Base-by-base conservation (phyloP, 2,888 invertebrate species). In the Idaea straminata region DNA sequence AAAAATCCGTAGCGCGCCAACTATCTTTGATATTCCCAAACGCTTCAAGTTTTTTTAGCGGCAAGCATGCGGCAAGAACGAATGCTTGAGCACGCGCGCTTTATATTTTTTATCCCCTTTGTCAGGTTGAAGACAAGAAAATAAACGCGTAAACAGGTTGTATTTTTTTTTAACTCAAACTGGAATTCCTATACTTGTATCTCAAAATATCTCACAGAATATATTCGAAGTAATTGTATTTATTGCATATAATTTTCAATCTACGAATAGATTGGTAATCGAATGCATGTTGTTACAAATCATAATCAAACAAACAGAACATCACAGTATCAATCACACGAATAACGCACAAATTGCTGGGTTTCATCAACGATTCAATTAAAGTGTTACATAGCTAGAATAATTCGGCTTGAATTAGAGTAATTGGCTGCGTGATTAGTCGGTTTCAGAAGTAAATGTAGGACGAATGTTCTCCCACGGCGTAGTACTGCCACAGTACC, bases 331-430 rank as follows among this genome's bases (percentile, higher is more conserved):
- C 81, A 81, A 82, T 81, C 81, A 81, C 81, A 72, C 70, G 77
- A 79, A 81, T 76, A 80, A 77, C 79, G 72, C 76, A 78, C 77
- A 77, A 77, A 80, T 81, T 76, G 76, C 68, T 64, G 70, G 72
- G 74, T 80, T 74, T 85, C 88, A 87, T 83, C 86, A 86, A 85
- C 88, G 86, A 87, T 89, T 88, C 88, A 91, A 90, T 89, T 91
- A 89, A 87, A 87, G 83, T 85, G 87, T 87, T 89, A 86, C 87
- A 83, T 85, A 73, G 81, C 75, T 80, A 82, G 81, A 83, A 86
- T 87, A 87, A 89, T 89, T 88, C 84, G 75, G 82, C 79, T 83
- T 82, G 88, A 89, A 91, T 91, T 89, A 88, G 89, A 90, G 89
- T 91, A 90, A 91, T 89, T 88, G 90, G 82, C 80, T 81, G 84